These are phyloP conservation scores for Arrhopalites spinosus DNA, from an alignment of 2,888 invertebrate genomes.

Conservation along the genomic window DNA sequence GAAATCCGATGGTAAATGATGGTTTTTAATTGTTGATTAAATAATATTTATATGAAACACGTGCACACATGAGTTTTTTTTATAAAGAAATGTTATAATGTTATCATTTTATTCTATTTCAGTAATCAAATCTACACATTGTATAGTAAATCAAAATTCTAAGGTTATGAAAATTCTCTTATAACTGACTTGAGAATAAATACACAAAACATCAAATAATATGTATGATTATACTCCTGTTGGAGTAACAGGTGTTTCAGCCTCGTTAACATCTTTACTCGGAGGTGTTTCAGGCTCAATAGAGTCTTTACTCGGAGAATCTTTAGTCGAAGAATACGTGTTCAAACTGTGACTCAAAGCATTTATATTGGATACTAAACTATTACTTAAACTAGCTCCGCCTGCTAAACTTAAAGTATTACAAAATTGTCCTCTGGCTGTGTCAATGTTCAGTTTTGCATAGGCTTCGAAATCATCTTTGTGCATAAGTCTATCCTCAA, in stretches of 20 bases:
- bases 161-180: too few species aligned
- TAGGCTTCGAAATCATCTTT: slow-evolving; percentile 42
- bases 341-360: slow-evolving; percentile 13
- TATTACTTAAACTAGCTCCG: neutral
- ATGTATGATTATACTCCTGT: too few species aligned
- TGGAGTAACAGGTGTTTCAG: neutral
- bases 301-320: neutral
- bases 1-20: too few species aligned
- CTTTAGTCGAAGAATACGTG: neutral
- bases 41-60: too few species aligned
- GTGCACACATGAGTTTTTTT: too few species aligned
- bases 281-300: neutral
- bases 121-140: too few species aligned
- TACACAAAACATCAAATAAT: too few species aligned
- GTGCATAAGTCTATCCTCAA: slow-evolving; percentile 45
- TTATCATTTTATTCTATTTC: too few species aligned
- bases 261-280: neutral
- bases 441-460: slow-evolving; percentile 10
- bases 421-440: slow-evolving; percentile 14
- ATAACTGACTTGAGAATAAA: too few species aligned
- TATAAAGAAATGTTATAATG: too few species aligned
- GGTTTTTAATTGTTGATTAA: too few species aligned
- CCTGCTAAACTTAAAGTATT: slow-evolving; percentile 30
- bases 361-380: neutral
- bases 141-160: too few species aligned